Conservation (phyloP, 1,140 invertebrate genomes). For the Berghia stephanieae region DNA sequence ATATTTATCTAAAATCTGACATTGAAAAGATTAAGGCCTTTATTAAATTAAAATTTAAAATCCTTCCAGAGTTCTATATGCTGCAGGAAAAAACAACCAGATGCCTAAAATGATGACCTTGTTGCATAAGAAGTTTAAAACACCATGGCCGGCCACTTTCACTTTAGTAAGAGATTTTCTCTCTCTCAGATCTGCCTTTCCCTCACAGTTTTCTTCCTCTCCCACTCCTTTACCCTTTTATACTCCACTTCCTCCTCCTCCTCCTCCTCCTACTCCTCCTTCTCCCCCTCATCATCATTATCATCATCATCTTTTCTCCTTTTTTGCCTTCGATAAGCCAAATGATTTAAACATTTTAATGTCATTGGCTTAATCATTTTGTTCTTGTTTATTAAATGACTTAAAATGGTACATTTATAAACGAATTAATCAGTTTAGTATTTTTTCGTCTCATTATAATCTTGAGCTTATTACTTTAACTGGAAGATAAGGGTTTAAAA, state of each 20-base stretch:
- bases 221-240: background rate
- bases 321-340: too few species aligned
- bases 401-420: too few species aligned
- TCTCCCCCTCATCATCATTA: background rate
- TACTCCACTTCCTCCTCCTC: background rate
- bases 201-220: background rate
- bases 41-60: background rate
- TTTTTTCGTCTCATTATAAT: too few species aligned
- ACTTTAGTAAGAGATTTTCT: constrained; percentile 74
- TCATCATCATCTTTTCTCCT: too few species aligned
- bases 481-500: too few species aligned
- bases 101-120: constrained; percentile 95
- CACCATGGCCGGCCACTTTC: constrained; percentile 88
- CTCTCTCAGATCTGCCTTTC: background rate
- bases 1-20: too few species aligned
- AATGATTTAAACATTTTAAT: too few species aligned
- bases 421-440: too few species aligned
- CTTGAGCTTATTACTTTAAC: too few species aligned
- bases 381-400: too few species aligned
- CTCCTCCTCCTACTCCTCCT: background rate
- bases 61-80: constrained; percentile 82
- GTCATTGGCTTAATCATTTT: too few species aligned
- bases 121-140: constrained; percentile 86
- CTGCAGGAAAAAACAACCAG: constrained; percentile 92
- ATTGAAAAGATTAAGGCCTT: too few species aligned